These are phyloP conservation scores for Leucoraja erinaceus DNA, from an alignment of 2,113 vertebrate genomes.

Conservation along the genomic window DNA sequence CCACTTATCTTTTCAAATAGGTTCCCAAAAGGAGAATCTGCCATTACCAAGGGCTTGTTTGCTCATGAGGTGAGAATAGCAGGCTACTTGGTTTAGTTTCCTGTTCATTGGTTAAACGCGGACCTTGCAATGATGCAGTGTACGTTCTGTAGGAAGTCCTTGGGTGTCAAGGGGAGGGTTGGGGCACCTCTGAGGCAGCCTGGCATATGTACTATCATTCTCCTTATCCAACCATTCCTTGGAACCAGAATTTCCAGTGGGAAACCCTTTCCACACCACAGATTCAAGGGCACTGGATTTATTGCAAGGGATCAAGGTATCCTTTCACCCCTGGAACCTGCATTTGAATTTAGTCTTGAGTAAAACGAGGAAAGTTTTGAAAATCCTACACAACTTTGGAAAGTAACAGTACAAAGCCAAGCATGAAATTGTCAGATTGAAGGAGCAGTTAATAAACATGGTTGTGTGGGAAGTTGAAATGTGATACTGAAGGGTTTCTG, in stretches of 20 bases:
- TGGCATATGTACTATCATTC: background rate
- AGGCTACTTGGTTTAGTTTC: background rate
- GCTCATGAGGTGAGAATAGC: background rate
- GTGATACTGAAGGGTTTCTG: background rate
- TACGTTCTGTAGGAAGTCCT: background rate
- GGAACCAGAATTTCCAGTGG: background rate
- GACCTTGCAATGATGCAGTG: background rate
- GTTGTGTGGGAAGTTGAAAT: slow-evolving; percentile 29
- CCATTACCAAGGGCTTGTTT: background rate
- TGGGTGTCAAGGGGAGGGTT: background rate
- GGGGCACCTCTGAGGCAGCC: background rate
- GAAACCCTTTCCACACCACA: background rate
- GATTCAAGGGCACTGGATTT: background rate
- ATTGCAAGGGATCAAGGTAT: background rate
- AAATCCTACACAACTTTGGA: background rate
- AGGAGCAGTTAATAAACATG: background rate
- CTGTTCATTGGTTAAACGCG: background rate
- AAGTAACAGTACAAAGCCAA: background rate
- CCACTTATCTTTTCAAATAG: background rate
- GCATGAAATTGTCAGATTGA: background rate
- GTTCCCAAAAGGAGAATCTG: background rate
- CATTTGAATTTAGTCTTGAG: background rate
- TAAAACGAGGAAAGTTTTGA: background rate
- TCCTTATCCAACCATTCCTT: background rate
- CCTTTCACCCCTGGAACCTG: background rate